Percentiles rank a stretch among this genome's conserved stretches.
phyloP scores from a whole-genome alignment of 2,113 vertebrate species.

The Rhinolophus ferrumequinum region DNA sequence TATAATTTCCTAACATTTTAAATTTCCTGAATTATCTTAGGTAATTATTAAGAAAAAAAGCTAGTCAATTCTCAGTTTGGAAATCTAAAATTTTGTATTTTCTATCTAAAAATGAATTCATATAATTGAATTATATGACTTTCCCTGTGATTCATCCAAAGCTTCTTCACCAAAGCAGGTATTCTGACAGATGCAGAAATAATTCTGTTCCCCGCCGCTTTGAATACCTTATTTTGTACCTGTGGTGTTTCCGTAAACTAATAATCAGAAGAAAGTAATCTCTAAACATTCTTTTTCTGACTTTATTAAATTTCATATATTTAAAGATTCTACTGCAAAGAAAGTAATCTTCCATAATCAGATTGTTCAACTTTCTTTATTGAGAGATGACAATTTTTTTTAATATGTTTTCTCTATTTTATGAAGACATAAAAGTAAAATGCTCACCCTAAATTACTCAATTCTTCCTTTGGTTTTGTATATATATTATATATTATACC shows the following conservation, averaged over 20 bases:
- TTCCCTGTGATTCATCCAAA: neutral
- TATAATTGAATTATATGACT: neutral
- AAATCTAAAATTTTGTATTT: neutral
- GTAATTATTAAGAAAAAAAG: constrained; percentile 43
- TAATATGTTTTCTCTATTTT: neutral
- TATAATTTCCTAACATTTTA: neutral
- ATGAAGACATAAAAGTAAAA: neutral
- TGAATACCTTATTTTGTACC: neutral
- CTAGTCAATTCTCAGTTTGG: neutral
- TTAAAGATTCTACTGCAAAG: neutral
- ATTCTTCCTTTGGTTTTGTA: neutral
- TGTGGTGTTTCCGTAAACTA: neutral
- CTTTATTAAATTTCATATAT: neutral
- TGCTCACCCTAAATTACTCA: neutral
- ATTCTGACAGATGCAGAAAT: neutral
- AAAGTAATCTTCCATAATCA: neutral
- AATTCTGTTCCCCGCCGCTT: neutral
- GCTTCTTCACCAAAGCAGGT: neutral
- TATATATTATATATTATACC: neutral
- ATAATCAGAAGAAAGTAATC: neutral
- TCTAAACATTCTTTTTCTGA: neutral
- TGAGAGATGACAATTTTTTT: neutral
- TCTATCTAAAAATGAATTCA: neutral
- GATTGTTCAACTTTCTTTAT: neutral
- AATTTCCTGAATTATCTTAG: neutral